Evolutionary conservation across 2,797 vertebrate species (phyloP), one percentile per base, ranked within the genome.

Genomic region (Falco rusticolus): DNA sequence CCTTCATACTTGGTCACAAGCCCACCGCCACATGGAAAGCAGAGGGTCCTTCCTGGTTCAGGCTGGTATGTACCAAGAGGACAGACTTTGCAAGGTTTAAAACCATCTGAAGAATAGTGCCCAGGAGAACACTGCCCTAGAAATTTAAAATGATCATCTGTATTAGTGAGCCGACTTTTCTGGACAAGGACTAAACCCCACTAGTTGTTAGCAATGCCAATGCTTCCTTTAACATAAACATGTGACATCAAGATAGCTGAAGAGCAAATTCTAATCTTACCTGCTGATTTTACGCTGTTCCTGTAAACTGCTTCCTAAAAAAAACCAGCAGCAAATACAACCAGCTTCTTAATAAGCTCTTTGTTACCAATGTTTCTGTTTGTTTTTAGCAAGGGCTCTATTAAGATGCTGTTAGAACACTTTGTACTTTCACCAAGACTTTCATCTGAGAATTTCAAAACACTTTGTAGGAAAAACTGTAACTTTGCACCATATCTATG

Each of bases 121-220:
- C 99, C 99, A 10, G 99, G 98, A 28, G 98, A 98, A 97, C 99
- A 99, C 97, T 99, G 99, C 90, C 99, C 99, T 99, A 97, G 88
- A 96, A 97, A 91, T 93, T 19, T 43, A 96, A 93, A 95, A 97
- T 45, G 1, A 78, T 90, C 39, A 50, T 2, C 24, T 84, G 12
- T 69, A 69, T 97, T 86, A 96, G 90, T 34, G 61, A 93, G 45
- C 8, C 2, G 8, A 71, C 34, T 39, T 68, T 59, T 41, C 57
- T 84, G 47, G 53, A 59, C 7, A 28, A 84, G 81, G 57, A 43
- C n/a, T n/a, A 77, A 90, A 90, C 43, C 24, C 17, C 13, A 48
- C 11, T 3, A 45, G 18, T 21, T 61, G 43, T 37, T n/a, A 85
- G 33, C 45, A 68, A 79, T 41, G 41, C 41, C 41, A 41, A 41